phyloP scores from a whole-genome alignment of 2,113 vertebrate species.

The Meles meles region DNA sequence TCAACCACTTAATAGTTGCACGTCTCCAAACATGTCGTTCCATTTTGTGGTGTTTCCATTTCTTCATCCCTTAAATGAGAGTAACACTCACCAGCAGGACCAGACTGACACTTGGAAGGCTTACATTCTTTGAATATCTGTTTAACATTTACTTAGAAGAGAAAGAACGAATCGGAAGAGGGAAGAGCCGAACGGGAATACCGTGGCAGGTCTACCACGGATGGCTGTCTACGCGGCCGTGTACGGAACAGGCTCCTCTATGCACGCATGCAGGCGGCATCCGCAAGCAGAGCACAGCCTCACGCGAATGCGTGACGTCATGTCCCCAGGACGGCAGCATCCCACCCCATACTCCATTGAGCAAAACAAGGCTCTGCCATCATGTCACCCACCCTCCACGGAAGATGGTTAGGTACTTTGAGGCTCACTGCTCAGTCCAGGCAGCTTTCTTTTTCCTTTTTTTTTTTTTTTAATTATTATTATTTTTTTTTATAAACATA shows the following conservation, averaged over 20 bases:
- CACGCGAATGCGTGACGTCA: rapidly evolving
- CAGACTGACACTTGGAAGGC: not conserved
- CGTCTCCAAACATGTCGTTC: not conserved
- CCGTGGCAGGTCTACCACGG: not conserved
- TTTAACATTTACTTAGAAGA: not conserved
- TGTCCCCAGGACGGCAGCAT: not conserved
- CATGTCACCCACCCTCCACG: not conserved
- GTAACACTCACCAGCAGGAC: not conserved
- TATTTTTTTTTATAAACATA: no score
- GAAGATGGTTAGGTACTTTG: not conserved
- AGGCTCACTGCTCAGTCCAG: not conserved
- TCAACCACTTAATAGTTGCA: not conserved
- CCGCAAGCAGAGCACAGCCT: not conserved
- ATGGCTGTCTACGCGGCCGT: not conserved
- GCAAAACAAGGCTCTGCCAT: not conserved
- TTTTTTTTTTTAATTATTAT: no score
- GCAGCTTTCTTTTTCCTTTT: not conserved
- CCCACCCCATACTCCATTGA: not conserved
- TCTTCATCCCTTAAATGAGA: not conserved
- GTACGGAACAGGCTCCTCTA: not conserved
- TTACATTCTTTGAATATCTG: not conserved
- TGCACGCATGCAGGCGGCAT: not conserved
- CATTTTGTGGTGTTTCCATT: not conserved
- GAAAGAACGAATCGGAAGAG: not conserved
- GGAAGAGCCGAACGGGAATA: not conserved